phyloP scores from a whole-genome alignment of 2,797 vertebrate genomes.

The Malacoraja senta region DNA sequence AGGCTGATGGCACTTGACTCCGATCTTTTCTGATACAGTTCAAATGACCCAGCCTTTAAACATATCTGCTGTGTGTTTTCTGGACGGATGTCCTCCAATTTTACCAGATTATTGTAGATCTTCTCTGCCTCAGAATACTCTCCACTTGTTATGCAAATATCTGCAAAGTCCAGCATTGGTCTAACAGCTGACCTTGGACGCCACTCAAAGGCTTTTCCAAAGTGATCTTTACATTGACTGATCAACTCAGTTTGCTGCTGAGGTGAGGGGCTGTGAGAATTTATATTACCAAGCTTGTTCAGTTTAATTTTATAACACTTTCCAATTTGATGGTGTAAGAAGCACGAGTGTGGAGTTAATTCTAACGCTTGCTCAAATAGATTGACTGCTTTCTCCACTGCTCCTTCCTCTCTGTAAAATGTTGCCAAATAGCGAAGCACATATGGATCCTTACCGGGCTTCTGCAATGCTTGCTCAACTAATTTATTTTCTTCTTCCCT shows the following conservation, averaged over 20 bases:
- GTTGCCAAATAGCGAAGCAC: too few species aligned
- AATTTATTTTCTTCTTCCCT: slow-evolving; percentile 51
- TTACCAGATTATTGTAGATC: slow-evolving; percentile 50
- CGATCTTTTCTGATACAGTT: slow-evolving; percentile 45
- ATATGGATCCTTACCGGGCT: too few species aligned
- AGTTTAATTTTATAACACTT: slow-evolving; percentile 54
- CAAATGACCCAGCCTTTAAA: slow-evolving; percentile 48
- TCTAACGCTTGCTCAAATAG: slow-evolving; percentile 53
- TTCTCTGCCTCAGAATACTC: slow-evolving; percentile 46
- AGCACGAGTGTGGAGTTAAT: slow-evolving; percentile 46
- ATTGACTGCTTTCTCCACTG: slow-evolving; percentile 47
- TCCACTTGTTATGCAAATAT: too few species aligned
- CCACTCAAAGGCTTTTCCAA: slow-evolving; percentile 45
- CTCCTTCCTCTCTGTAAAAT: slow-evolving; percentile 43
- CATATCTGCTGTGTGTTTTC: slow-evolving; percentile 46
- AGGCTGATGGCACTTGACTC: slow-evolving; percentile 53
- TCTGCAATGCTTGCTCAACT: slow-evolving; percentile 54
- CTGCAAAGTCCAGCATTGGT: too few species aligned
- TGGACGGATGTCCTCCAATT: slow-evolving; percentile 41
- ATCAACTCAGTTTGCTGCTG: slow-evolving; percentile 45
- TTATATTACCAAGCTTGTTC: too few species aligned
- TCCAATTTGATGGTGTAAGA: slow-evolving; percentile 64
- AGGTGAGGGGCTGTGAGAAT: too few species aligned
- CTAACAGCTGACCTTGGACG: slow-evolving; percentile 40
- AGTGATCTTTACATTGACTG: slow-evolving; percentile 51